Base-by-base conservation (phyloP, 2,113 vertebrate genomes). In the Cyanoliseus patagonus region DNA sequence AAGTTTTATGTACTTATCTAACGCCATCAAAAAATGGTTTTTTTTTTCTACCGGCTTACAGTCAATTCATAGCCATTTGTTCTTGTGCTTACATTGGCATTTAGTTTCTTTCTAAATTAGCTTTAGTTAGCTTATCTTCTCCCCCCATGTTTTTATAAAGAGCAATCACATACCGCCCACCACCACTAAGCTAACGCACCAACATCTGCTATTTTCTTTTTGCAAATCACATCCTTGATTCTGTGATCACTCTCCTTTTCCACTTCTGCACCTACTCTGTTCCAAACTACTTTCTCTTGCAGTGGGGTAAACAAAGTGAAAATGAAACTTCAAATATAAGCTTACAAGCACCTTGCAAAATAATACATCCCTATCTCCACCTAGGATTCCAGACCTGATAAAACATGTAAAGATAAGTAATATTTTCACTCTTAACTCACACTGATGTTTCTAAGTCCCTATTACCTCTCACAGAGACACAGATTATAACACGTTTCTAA, bases 101-200 rank as follows among this genome's bases (percentile, higher is more conserved):
- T 86, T 82, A 68, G 33, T 86, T 88, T 91, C 68, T 72, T 83
- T 84, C 47, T 64, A 41, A 78, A 83, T 64, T 75, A 78, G 46
- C 52, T 83, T 86, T 91, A 59, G 16, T 75, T 70, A 59, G 44
- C 59, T 94, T 93, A 91, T 81, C 88, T 94, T 89, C 46, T 86
- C 55, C 6, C 44, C 9, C 37, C 33, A 55, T 30, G 22, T 78
- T 23, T 86, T 81, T 75, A 62, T 20, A 88, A 47, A 80, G 22
- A 75, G 11, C 39, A 90, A 88, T 52, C 31, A 17, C 63, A 81
- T n/a, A 9, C 10, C 13, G 27, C 37, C 27, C 9, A 30, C 41
- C 25, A 35, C 52, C 27, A 3, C 33, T 8, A 81, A 70, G 51
- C 3, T 75, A 88, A 88, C 16, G 24, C 24, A 74, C 18, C 42